Conservation (phyloP, 2,888 invertebrate genomes). For the Drosophila bunnanda region DNA sequence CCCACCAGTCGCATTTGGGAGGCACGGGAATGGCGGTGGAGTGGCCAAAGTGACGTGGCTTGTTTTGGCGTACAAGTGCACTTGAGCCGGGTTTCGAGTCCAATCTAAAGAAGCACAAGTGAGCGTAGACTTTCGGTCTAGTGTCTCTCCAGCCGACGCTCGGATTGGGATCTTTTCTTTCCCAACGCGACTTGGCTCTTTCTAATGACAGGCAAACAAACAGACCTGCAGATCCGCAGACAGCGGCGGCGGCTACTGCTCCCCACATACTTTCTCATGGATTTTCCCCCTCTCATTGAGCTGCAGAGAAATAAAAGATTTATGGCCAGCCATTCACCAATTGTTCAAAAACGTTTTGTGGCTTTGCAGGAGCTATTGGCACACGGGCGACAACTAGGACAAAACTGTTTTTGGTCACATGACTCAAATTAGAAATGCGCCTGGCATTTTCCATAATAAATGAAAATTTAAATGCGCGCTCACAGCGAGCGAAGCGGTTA, state of each 20-base stretch:
- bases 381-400: conserved; percentile 76
- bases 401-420: conserved; percentile 79
- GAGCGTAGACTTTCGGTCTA: conserved; percentile 78
- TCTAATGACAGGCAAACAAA: conserved; percentile 80
- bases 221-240: conserved; percentile 58
- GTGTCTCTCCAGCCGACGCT: conserved; percentile 64
- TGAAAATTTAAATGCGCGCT: conserved; percentile 75
- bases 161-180: conserved; percentile 62
- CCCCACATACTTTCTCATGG: conserved; percentile 69
- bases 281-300: conserved; percentile 49
- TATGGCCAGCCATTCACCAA: conserved; percentile 76
- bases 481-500: conserved; percentile 38
- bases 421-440: conserved; percentile 77
- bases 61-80: conserved; percentile 80
- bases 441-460: conserved; percentile 70
- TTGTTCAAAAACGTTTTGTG: conserved; percentile 63
- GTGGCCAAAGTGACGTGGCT: conserved; percentile 77
- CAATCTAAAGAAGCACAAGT: conserved; percentile 80
- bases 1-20: conserved; percentile 18
- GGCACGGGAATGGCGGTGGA: conserved; percentile 32
- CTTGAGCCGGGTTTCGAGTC: conserved; percentile 78
- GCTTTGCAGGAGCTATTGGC: conserved; percentile 49
- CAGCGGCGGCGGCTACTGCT: conserved; percentile 39
- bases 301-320: conserved; percentile 64
- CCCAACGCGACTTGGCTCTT: conserved; percentile 40